Conservation (phyloP, 1,140 invertebrate species). For the Listronotus oregonensis region DNA sequence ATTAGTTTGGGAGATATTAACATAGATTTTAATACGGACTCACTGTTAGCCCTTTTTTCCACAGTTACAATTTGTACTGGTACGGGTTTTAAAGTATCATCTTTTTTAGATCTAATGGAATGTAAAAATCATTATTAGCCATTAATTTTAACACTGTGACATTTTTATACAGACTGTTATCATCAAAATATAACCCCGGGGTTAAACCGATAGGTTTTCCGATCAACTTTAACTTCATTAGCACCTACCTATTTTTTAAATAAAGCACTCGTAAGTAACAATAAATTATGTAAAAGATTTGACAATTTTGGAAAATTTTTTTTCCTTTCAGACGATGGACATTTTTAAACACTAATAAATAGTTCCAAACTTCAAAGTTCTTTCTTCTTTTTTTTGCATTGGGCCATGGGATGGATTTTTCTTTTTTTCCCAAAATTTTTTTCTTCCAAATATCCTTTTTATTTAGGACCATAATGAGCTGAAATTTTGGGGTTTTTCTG, state of each 20-base stretch:
- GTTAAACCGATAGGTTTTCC: constrained; percentile 44
- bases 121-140: constrained; percentile 42
- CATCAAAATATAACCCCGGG: constrained; percentile 51
- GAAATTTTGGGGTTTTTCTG: constrained; percentile 60
- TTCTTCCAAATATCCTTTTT: constrained; percentile 62
- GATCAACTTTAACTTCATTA: constrained; percentile 43
- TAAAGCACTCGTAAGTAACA: constrained; percentile 44
- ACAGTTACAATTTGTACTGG: constrained; percentile 20
- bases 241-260: constrained; percentile 46
- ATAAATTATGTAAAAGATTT: constrained; percentile 47
- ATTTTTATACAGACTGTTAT: constrained; percentile 50
- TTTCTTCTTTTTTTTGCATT: constrained; percentile 37
- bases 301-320: constrained; percentile 52
- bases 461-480: constrained; percentile 62
- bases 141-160: constrained; percentile 44
- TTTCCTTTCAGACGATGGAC: constrained; percentile 40
- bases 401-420: constrained; percentile 66
- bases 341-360: constrained; percentile 47
- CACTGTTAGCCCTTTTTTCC: constrained; percentile 14
- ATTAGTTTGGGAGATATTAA: constrained; percentile 6
- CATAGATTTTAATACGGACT: constrained; percentile 11
- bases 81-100: background rate
- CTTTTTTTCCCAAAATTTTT: constrained; percentile 64
- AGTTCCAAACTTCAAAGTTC: constrained; percentile 51
- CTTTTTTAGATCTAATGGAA: constrained; percentile 27